Evolutionary conservation across 2,797 vertebrate species (phyloP).

Genomic region (Gymnoscopelus microlampas): DNA sequence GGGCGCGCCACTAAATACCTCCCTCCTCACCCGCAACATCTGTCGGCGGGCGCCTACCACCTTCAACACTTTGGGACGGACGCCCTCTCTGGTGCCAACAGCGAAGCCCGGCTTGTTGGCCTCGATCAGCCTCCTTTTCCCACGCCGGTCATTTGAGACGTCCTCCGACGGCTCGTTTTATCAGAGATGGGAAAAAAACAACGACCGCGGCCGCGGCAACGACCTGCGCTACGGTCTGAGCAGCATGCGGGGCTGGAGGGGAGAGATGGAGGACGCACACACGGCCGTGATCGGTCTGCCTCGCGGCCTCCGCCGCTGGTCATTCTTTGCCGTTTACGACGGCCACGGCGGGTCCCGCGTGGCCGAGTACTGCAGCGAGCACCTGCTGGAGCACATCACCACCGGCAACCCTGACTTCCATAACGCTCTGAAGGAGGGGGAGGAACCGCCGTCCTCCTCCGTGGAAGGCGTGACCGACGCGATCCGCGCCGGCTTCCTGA

Average conservation of each 20-base stretch:
- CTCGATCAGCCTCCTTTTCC: too few species aligned
- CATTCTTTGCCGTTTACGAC: constrained; percentile 98
- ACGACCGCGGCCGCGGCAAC: constrained; percentile 94
- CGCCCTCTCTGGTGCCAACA: too few species aligned
- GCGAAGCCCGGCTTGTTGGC: too few species aligned
- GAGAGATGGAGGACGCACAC: constrained; percentile 99
- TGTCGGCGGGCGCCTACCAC: too few species aligned
- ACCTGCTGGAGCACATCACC: constrained; percentile 96
- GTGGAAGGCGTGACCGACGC: constrained; percentile 95
- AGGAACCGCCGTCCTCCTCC: constrained; percentile 78
- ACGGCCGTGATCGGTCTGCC: constrained; percentile 96
- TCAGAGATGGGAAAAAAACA: constrained; percentile 90
- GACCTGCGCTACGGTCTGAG: constrained; percentile 93
- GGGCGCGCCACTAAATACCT: too few species aligned
- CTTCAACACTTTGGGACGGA: too few species aligned
- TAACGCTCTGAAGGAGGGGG: constrained; percentile 77
- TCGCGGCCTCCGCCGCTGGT: constrained; percentile 94
- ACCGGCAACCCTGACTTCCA: constrained; percentile 98
- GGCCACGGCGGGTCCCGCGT: constrained; percentile 98
- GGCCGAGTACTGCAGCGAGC: constrained; percentile 99
- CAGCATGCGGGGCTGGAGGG: constrained; percentile 99
- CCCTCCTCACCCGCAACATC: too few species aligned
- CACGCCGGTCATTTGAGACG: too few species aligned
- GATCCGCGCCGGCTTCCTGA: constrained; percentile 97
- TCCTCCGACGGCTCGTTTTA: too few species aligned